Evolutionary conservation across 1,140 invertebrate genomes (phyloP).

Genomic region (Gryon sp.): DNA sequence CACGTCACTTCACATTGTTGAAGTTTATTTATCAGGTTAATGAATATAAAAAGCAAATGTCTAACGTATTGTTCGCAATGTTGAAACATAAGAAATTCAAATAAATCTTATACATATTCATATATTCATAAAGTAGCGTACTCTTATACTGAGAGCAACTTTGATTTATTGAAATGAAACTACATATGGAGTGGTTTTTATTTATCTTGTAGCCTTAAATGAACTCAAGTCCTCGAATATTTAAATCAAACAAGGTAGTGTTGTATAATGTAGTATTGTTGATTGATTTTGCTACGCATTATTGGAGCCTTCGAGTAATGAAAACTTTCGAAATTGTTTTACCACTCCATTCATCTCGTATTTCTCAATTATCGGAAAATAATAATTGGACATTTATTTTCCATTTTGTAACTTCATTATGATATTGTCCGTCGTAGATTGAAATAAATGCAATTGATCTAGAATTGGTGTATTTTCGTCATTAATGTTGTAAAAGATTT

Average conservation of each 20-base stretch:
- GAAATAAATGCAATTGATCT: background rate
- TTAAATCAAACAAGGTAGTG: constrained; percentile 44
- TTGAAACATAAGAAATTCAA: constrained; percentile 54
- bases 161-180: constrained; percentile 62
- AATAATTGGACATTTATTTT: constrained; percentile 19
- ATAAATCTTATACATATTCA: constrained; percentile 61
- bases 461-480: too few relatives aligned
- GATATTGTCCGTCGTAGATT: background rate
- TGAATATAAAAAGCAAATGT: constrained; percentile 35
- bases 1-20: constrained; percentile 15
- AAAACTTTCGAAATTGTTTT: constrained; percentile 16
- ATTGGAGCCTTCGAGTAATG: constrained; percentile 9
- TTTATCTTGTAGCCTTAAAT: constrained; percentile 42
- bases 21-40: constrained; percentile 39
- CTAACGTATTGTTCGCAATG: constrained; percentile 18
- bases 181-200: constrained; percentile 42
- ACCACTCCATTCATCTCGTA: constrained; percentile 1
- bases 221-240: constrained; percentile 47
- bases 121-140: constrained; percentile 43
- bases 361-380: constrained; percentile 7
- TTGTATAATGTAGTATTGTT: constrained; percentile 32
- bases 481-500: too few relatives aligned
- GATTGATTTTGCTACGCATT: constrained; percentile 39
- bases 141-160: constrained; percentile 42
- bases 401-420: constrained; percentile 2